Conservation (phyloP, 2,113 vertebrate species). For the Microtus pennsylvanicus region DNA sequence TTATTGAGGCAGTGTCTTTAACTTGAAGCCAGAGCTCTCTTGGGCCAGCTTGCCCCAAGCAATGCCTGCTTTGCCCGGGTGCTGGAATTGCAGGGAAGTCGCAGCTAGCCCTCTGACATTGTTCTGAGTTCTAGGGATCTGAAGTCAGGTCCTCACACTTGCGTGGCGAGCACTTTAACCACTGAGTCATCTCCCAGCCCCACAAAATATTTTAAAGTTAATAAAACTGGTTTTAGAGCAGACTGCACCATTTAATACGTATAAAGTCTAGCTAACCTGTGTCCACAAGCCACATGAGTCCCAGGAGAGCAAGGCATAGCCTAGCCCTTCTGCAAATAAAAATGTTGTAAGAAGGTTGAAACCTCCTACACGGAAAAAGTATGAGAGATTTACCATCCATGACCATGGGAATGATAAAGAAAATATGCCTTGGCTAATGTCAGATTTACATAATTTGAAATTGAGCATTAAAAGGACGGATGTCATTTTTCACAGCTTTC, state of each 20-base stretch:
- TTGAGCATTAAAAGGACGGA: neutral
- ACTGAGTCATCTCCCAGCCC: neutral
- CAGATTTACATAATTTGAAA: constrained; percentile 24
- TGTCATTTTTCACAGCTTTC: neutral
- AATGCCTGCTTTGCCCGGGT: neutral
- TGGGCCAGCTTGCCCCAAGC: neutral
- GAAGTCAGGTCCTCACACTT: too few species aligned
- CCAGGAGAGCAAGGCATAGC: neutral
- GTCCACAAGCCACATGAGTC: neutral
- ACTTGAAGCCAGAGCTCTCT: neutral
- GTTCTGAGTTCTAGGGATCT: neutral
- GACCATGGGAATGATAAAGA: neutral
- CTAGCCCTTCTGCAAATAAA: neutral
- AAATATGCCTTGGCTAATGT: neutral
- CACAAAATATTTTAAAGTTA: constrained; percentile 22
- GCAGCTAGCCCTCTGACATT: neutral
- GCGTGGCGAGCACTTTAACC: neutral
- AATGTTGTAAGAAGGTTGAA: neutral
- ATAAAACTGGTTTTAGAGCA: constrained; percentile 10
- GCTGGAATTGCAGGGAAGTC: neutral
- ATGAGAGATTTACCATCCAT: neutral
- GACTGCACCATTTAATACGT: neutral
- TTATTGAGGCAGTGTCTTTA: neutral
- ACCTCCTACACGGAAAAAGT: neutral
- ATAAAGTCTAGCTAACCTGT: neutral